Conservation (phyloP, 2,888 invertebrate species). For the Cataglyphis altisquamis region DNA sequence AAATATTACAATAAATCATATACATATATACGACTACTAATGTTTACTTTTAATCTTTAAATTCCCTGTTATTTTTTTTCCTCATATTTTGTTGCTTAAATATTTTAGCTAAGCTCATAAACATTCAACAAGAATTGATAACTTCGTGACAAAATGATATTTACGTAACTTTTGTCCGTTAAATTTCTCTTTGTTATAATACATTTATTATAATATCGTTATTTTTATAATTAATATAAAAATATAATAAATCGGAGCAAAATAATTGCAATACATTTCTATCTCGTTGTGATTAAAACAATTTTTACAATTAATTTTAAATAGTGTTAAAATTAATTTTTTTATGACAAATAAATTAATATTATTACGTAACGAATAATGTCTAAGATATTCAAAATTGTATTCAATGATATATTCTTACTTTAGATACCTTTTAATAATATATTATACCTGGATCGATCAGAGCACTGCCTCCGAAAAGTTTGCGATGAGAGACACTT, state of each 20-base stretch:
- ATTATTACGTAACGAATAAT: not conserved
- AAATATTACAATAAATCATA: constrained; percentile 31
- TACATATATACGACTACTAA: not conserved
- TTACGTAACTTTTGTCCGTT: constrained; percentile 11
- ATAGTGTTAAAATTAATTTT: not conserved
- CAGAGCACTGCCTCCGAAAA: not conserved
- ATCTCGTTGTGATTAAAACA: not conserved
- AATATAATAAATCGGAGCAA: not conserved
- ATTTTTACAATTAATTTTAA: not conserved
- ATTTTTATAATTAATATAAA: not conserved
- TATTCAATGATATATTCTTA: not conserved
- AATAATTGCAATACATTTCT: not conserved
- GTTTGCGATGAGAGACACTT: not conserved
- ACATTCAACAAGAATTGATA: not conserved
- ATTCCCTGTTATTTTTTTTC: constrained; percentile 16
- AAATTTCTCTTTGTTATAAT: not conserved
- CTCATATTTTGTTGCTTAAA: constrained; percentile 6
- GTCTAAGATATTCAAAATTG: not conserved
- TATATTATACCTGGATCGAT: not conserved
- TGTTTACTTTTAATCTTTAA: constrained; percentile 16
- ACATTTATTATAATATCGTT: not conserved
- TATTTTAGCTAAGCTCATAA: not conserved
- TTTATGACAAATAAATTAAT: not conserved
- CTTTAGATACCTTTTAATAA: not conserved
- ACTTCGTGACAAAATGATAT: not conserved